Percentiles rank a stretch among this genome's conserved stretches.
Conservation (phyloP, 2,888 invertebrate species). For the Tiliacea aurago region DNA sequence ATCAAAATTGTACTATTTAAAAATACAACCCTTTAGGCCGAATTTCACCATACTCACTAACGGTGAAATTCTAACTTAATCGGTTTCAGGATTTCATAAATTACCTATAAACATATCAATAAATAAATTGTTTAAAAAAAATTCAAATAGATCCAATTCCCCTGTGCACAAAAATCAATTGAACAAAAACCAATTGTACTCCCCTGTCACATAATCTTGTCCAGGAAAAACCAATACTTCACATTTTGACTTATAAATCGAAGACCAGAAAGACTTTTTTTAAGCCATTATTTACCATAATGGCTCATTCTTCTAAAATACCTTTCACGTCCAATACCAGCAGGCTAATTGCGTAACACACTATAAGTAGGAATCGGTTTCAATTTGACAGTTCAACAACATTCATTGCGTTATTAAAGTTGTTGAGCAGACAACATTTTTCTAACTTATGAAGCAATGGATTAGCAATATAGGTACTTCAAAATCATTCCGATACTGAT, state of each 20-base stretch:
- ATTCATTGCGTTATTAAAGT: too few relatives aligned
- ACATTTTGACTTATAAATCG: constrained; percentile 36
- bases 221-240: constrained; percentile 12
- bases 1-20: not conserved
- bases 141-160: not conserved
- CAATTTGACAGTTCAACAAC: too few relatives aligned
- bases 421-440: too few relatives aligned
- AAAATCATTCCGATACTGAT: too few relatives aligned
- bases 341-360: too few relatives aligned
- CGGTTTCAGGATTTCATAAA: not conserved
- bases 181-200: not conserved
- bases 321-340: constrained; percentile 37
- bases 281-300: constrained; percentile 36
- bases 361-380: too few relatives aligned
- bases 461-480: too few relatives aligned
- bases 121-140: not conserved
- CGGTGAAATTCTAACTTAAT: not conserved
- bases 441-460: too few relatives aligned
- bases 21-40: not conserved
- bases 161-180: not conserved
- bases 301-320: constrained; percentile 12
- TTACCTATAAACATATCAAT: not conserved
- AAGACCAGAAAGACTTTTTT: constrained; percentile 2
- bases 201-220: not conserved
- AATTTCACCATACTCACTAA: too few relatives aligned